Base-by-base conservation (phyloP, 1,140 invertebrate genomes). In the Cherax destructor region DNA sequence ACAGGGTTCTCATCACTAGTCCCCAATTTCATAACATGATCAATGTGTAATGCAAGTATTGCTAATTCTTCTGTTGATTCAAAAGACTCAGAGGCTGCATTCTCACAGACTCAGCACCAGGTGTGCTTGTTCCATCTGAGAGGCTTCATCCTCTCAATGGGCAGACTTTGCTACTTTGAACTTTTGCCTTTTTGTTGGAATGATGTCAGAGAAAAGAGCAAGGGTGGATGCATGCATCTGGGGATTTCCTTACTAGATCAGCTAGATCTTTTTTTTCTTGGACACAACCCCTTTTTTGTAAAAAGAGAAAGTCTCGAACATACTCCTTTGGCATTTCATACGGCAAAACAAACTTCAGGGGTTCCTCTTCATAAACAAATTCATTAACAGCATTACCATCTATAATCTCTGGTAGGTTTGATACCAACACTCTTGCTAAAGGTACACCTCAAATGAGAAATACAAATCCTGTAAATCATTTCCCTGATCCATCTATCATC, bases 271-370 rank as follows among this genome's bases (percentile, higher is more conserved):
- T 65, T 91, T 90, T 61, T 93, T 93, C 85, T 92, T 93, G 30
- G 74, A 87, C 16, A 91, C 69, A 11, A 93, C 24, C 24, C 86
- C 86, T 74, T 92, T 92, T 84, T 92, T 93, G 11, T 79, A n/a
- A 78, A 65, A 80, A 81, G 41, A 91, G 76, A 59, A 91, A 89
- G 56, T 93, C 92, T 81, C 86, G 86, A 21, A 93, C 83, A 91
- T 92, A 92, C 84, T 93, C 92, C 74, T 88, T 92, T 59, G 92
- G 92, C 92, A 93, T 93, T 91, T 93, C 92, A 88, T 93, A 93
- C 47, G 92, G 92, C 74, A 93, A 88, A 47, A 93, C 76, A 88
- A 92, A 93, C 52, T 85, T 90, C 16, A 93, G 69, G 80, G 79
- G 85, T 30, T 93, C 92, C 50, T 93, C 91, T 56, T 93, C 87